Base-by-base conservation (phyloP, 1,140 invertebrate genomes). In the Cotesia typhae region DNA sequence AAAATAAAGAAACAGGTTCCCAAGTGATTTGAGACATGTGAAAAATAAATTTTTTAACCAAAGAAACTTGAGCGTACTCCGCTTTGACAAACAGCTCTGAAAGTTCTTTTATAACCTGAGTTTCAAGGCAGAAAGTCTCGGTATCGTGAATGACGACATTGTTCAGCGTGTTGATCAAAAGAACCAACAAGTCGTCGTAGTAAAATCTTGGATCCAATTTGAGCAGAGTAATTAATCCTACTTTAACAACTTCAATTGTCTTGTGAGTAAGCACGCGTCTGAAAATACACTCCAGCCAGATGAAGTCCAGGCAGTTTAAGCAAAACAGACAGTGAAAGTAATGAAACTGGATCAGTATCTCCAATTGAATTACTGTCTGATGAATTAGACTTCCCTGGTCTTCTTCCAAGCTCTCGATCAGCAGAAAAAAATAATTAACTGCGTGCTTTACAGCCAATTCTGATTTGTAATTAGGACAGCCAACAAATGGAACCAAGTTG, bases 381-480 rank as follows among this genome's bases (percentile, higher is more conserved):
- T 85, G 78, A 17, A 90, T 80, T 10, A 91, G 79, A 79, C 91
- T 90, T 14, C 86, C 86, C 79, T 90, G 90, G 75, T 90, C 90
- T 76, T 91, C 90, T 78, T 91, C 90, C 10, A 91, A 80, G 28
- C 84, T 85, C 78, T 91, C 90, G 37, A 90, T 74, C 14, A 90
- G 77, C 61, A 88, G 73, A 64, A 89, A 86, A 65, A 84, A 87
- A 63, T 84, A 81, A 28, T 83, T 79, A 81, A 66, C 17, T 73
- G 52, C n/a, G 4, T 10, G 5, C 6, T 78, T 66, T 7, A 77
- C 71, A 5, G 65, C 67, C 4, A 52, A 28, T 35, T 70, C 9
- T 38, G 52, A 38, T 55, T 66, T 7, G 12, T 69, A 17, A 10
- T 52, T 57, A 37, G 64, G 41, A 52, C 20, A 57, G 14, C 78